Base-by-base conservation (phyloP, 2,797 vertebrate genomes). In the Anguilla marmorata region DNA sequence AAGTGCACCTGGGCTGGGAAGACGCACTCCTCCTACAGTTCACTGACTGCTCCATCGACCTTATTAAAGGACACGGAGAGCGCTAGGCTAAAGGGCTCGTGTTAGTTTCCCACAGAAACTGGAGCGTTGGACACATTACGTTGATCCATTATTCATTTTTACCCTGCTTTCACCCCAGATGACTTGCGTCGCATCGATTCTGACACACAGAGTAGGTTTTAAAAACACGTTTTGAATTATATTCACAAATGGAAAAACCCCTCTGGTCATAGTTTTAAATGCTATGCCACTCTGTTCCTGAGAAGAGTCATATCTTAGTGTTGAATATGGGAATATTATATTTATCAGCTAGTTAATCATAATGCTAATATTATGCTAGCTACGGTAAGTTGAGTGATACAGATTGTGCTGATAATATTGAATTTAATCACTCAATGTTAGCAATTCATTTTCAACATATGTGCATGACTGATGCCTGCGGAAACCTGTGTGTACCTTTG, bases 101-200 rank as follows among this genome's bases (percentile, higher is more conserved):
- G 79, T 82, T 48, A 82, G 41, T n/a, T 48, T 50, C 41, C 21
- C 85, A 72, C 85, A 87, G 91, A 89, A 91, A 91, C 90, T 90
- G 89, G 89, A 89, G 54, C 91, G 92, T 60, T 90, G 93, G 90
- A 93, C 93, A 91, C 87, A 93, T 82, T 50, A 48, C 79, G 9
- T 94, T 92, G 93, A 92, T 94, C 90, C 92, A 93, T 94, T 92
- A 94, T 94, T 94, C 91, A 95, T 87, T 84, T 87, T 45, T 16
- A 21, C 45, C 45, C 50, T 24, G 79, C 79, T 45, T 45, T 82
- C 79, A 45, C 21, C 41, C 79, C 19, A 45, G 21, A 82, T 92
- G 92, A 88, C 87, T 79, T 41, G 37, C 37, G 4, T 41, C 5
- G 2, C 33, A 0, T 79, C 7, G 3, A 14, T 37, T 37, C 30